Evolutionary conservation across 1,140 invertebrate species (phyloP).

Genomic region (Neodiprion pinetum): DNA sequence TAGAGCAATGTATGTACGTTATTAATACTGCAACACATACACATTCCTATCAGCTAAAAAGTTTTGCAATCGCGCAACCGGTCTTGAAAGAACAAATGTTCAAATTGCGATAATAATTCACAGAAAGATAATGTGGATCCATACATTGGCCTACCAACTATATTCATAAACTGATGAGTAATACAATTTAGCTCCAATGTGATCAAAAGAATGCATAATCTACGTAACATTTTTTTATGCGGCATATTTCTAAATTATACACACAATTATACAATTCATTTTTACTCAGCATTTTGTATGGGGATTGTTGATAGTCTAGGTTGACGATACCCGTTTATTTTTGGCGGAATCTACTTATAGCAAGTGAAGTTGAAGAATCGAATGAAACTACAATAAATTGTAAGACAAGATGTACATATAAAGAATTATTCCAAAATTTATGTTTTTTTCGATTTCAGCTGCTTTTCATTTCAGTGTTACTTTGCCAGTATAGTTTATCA

Average conservation of each 20-base stretch:
- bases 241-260: neutral
- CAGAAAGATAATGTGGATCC: no score
- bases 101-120: no score
- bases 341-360: neutral
- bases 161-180: no score
- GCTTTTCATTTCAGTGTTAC: no score
- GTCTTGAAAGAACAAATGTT: no score
- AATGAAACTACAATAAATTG: neutral
- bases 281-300: neutral
- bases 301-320: neutral
- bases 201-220: neutral
- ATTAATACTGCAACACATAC: no score
- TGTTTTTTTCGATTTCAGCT: no score
- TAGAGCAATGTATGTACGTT: neutral
- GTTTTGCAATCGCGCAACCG: no score
- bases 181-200: no score
- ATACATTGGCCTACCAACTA: no score
- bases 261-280: neutral
- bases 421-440: neutral
- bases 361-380: neutral
- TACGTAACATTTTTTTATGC: neutral
- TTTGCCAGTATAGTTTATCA: no score
- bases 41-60: no score
- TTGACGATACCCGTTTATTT: neutral
- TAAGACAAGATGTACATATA: neutral